Percentiles rank a stretch among this genome's conserved stretches.
phyloP scores from a whole-genome alignment of 2,797 vertebrate genomes.

The Balearica regulorum region DNA sequence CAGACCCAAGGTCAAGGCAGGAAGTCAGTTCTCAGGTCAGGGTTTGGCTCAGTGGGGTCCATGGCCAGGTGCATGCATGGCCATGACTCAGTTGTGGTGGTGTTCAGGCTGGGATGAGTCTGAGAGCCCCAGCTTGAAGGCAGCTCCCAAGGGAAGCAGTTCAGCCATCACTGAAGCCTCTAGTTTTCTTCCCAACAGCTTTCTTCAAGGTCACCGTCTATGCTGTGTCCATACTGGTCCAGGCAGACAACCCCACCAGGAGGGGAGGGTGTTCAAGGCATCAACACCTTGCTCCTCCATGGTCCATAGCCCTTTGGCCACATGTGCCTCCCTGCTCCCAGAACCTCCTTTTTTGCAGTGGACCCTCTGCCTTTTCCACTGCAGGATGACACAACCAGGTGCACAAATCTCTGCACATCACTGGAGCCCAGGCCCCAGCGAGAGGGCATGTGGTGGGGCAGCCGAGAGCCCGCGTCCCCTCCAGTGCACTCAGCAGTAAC shows the following conservation, averaged over 20 bases:
- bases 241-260: not conserved
- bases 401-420: not conserved
- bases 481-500: not conserved
- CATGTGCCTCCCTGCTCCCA: not conserved
- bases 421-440: rapidly evolving
- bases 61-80: not conserved
- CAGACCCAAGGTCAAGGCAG: not conserved
- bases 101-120: not conserved
- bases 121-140: not conserved
- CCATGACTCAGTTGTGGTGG: not conserved
- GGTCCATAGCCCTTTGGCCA: not conserved
- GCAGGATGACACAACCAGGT: rapidly evolving
- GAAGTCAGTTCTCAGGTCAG: not conserved
- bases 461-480: rapidly evolving
- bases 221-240: not conserved
- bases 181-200: not conserved
- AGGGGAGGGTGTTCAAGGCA: not conserved
- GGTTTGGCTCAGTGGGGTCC: not conserved
- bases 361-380: not conserved
- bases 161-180: not conserved
- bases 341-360: not conserved
- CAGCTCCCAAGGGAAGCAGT: not conserved
- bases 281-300: not conserved
- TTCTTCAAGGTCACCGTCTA: not conserved
- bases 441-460: not conserved